A percentile compares a stretch with the other conserved stretches of the same genome.
These are phyloP conservation scores for Scotopteryx bipunctaria DNA, from an alignment of 2,888 invertebrate species.

Conservation along the genomic window DNA sequence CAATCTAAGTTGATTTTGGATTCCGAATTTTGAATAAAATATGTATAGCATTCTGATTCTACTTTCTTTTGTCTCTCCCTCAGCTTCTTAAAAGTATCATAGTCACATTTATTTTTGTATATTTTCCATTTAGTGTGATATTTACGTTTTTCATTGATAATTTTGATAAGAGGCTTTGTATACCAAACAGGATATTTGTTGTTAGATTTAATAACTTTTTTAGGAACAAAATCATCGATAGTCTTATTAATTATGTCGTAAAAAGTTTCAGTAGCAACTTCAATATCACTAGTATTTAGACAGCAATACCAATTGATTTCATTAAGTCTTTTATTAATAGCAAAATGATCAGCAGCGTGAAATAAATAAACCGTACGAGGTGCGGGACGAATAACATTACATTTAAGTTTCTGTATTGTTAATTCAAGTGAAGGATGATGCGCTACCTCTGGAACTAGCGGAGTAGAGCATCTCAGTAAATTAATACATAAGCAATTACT, in stretches of 20 bases:
- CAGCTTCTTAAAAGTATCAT: not conserved
- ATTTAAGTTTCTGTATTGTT: not conserved
- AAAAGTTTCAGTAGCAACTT: not conserved
- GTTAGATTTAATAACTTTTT: not conserved
- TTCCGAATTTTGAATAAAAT: not conserved
- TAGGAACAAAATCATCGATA: not conserved
- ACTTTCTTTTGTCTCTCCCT: not conserved
- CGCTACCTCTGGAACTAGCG: not conserved
- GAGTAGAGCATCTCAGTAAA: not conserved
- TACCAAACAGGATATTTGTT: not conserved
- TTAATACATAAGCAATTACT: not conserved
- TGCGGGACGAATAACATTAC: not conserved
- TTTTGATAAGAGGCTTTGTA: not conserved
- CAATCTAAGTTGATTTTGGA: not conserved
- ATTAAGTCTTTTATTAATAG: not conserved
- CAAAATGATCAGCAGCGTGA: not conserved
- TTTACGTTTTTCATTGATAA: not conserved
- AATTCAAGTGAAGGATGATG: constrained; percentile 1
- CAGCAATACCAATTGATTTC: not conserved
- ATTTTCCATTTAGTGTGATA: not conserved
- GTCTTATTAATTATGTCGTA: not conserved
- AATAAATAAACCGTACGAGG: not conserved
- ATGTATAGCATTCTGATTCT: not conserved
- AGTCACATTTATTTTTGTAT: not conserved
- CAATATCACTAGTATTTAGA: not conserved